Evolutionary conservation across 2,113 vertebrate species (phyloP).

Genomic region (Taurulus bubalis): DNA sequence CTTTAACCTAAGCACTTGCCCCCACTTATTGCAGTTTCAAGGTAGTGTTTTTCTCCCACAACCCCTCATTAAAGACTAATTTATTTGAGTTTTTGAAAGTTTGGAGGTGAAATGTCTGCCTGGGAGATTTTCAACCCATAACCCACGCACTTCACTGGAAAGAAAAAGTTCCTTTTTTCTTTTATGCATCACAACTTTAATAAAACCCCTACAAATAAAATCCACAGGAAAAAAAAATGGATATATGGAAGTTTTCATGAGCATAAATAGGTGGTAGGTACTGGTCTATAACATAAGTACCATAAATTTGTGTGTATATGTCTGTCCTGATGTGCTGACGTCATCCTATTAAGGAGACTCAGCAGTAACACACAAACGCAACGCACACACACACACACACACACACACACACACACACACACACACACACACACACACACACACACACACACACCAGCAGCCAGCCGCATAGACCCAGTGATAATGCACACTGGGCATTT

Average conservation of each 20-base stretch:
- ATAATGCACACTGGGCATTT: conserved; percentile 77
- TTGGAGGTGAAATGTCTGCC: conserved; percentile 42
- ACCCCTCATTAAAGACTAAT: conserved; percentile 54
- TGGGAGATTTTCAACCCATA: conserved; percentile 38
- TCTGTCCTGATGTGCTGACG: conserved; percentile 42
- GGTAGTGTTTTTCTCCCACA: conserved; percentile 36
- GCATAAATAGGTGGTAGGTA: conserved; percentile 5
- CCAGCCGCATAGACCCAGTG: conserved; percentile 32
- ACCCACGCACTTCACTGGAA: conserved; percentile 36
- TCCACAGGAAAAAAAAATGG: neutral
- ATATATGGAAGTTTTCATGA: conserved; percentile 13
- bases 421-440: conserved; percentile 25
- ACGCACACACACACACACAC: conserved; percentile 28
- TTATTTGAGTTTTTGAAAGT: conserved; percentile 46
- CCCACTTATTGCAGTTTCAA: conserved; percentile 41
- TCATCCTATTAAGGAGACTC: conserved; percentile 34
- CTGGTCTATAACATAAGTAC: conserved; percentile 7
- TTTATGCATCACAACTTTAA: neutral
- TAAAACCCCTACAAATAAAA: neutral
- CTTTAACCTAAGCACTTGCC: conserved; percentile 30
- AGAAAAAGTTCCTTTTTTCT: conserved; percentile 20
- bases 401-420: conserved; percentile 34
- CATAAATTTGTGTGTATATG: conserved; percentile 18
- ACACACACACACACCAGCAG: conserved; percentile 23
- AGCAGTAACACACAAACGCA: conserved; percentile 2